Base-by-base conservation (phyloP, 35 echinoderm and acorn worm species). In the Patiria miniata region DNA sequence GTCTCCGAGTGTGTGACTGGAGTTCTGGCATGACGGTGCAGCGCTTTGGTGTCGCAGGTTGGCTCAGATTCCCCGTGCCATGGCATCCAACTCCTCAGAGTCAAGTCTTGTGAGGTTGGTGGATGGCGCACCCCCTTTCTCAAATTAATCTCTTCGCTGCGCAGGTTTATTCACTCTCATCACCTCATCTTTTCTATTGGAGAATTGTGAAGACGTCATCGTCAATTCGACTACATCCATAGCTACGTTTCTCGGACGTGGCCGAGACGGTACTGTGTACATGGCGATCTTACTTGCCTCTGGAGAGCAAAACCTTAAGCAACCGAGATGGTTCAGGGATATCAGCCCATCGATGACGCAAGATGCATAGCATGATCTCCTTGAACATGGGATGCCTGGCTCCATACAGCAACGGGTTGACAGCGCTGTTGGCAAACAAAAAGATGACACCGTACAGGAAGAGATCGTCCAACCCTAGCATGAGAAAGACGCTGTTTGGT, bases 381-480 rank as follows among this genome's bases (percentile, higher is more conserved):
- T 59, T 85, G 44, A 91, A 91, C 6, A 50, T 83, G 22, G 89
- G 89, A 52, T 91, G 89, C 42, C 79, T 84, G 8, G 77, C 36
- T 22, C 89, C 83, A 47, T 91, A 91, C 34, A 91, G 78, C 4
- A 91, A 39, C 0, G 89, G 89, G 77, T 91, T 91, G 19, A 91
- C 83, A 34, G 82, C 84, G 28, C 60, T 57, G 77, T 91, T 91
- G 29, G 69, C 39, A 22, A 91, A 59, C 7, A 89, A n/a, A n/a
- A 89, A 78, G 36, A 80, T 57, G 50, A 38, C 37, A 7, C 83
- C 61, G 40, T 82, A 91, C 18, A 65, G 40, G 28, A 84, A 60
- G 57, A 60, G 57, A 60, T 60, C 5, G 28, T 60, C 57, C 57
- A 60, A 22, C 28, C 28, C 57, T 26, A 60, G 57, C 57, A 60